A percentile compares a stretch with the other conserved stretches of the same genome.
Conservation (phyloP, 2,888 invertebrate genomes). For the Eueremaeus valkanovi region DNA sequence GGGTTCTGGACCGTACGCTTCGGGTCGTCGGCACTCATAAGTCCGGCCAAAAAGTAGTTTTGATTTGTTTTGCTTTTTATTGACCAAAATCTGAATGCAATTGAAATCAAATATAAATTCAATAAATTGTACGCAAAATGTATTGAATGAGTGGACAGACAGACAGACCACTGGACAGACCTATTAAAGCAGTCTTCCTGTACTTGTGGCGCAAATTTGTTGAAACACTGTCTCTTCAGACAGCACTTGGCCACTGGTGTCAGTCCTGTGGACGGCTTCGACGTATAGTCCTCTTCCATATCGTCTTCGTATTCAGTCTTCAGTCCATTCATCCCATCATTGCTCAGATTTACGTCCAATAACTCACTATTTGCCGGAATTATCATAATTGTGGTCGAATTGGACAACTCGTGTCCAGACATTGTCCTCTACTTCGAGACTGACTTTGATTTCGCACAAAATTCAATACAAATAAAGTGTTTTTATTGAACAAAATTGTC, state of each 20-base stretch:
- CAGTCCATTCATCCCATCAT: background rate
- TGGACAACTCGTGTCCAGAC: background rate
- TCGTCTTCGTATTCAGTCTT: slow-evolving; percentile 25
- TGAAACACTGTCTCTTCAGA: slow-evolving; percentile 25
- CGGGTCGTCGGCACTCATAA: slow-evolving; percentile 31
- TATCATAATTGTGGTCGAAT: slow-evolving; percentile 32
- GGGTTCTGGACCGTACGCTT: slow-evolving; percentile 29
- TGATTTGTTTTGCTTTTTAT: slow-evolving; percentile 28
- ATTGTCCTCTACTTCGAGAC: background rate
- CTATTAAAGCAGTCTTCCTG: slow-evolving; percentile 35
- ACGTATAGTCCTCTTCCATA: background rate
- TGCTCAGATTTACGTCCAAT: background rate
- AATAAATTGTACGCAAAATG: background rate
- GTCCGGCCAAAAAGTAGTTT: slow-evolving; percentile 32
- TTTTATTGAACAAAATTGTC: background rate
- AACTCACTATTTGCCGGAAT: background rate
- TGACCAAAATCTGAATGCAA: slow-evolving; percentile 2
- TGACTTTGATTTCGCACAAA: background rate
- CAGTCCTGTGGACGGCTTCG: background rate
- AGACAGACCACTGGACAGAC: background rate
- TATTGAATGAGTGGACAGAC: background rate
- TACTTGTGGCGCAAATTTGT: slow-evolving; percentile 31
- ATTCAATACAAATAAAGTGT: slow-evolving; percentile 11
- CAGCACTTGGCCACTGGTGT: slow-evolving; percentile 31
- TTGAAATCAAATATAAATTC: background rate